These are phyloP conservation scores for Ataeniobius toweri DNA, from an alignment of 2,797 vertebrate species.

Conservation along the genomic window DNA sequence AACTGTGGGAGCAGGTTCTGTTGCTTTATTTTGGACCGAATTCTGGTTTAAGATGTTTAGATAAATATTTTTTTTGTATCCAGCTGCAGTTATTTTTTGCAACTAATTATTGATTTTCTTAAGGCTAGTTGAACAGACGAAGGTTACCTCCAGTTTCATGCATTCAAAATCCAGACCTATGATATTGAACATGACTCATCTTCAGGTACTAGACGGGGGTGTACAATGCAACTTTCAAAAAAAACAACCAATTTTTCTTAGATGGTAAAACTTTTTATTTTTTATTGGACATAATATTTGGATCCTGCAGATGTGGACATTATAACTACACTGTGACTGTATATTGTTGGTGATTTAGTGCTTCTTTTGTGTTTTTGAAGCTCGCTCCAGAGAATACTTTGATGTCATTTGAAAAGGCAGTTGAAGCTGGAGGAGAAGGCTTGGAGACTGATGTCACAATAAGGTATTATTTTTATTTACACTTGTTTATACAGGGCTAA, in stretches of 20 bases:
- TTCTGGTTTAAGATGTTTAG: neutral
- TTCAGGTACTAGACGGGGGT: too few relatives aligned
- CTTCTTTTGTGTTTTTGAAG: slow-evolving; percentile 64
- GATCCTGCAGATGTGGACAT: too few relatives aligned
- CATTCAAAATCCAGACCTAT: too few relatives aligned
- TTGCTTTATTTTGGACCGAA: neutral
- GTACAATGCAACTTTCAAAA: too few relatives aligned
- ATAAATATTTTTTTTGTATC: neutral
- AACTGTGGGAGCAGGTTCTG: neutral
- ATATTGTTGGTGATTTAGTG: neutral
- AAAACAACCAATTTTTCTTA: too few relatives aligned
- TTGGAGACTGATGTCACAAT: slow-evolving; percentile 89
- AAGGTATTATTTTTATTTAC: slow-evolving; percentile 77
- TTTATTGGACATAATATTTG: too few relatives aligned
- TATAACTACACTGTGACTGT: neutral
- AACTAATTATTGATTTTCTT: neutral
- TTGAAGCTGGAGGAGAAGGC: slow-evolving; percentile 83
- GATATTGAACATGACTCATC: too few relatives aligned
- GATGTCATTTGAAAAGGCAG: slow-evolving; percentile 91
- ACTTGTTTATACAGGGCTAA: neutral
- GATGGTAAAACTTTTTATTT: too few relatives aligned
- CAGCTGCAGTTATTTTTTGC: neutral
- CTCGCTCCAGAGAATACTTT: slow-evolving; percentile 90
- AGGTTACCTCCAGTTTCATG: too few relatives aligned
- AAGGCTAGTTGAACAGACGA: too few relatives aligned